These are phyloP conservation scores for Cerastis rubricosa DNA, from an alignment of 2,888 invertebrate genomes.

Conservation along the genomic window DNA sequence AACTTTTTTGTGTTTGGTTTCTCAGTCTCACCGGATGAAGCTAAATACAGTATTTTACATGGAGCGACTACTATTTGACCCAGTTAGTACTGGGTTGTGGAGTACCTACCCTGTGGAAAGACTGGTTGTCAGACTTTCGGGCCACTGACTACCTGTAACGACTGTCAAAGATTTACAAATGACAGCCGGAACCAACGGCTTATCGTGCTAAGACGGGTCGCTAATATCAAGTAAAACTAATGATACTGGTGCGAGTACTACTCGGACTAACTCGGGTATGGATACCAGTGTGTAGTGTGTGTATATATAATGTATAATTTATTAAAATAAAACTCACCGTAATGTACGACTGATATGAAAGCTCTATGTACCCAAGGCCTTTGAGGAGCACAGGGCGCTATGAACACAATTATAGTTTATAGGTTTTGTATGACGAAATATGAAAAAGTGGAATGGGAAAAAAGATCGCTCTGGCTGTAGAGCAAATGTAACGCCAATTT, in stretches of 20 bases:
- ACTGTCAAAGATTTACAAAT: too few species aligned
- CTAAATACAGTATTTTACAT: too few species aligned
- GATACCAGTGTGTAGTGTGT: not conserved
- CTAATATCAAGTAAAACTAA: too few species aligned
- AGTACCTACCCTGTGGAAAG: too few species aligned
- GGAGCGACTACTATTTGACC: too few species aligned
- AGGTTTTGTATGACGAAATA: not conserved
- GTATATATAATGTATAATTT: not conserved
- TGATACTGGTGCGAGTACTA: not conserved
- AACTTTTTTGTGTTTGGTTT: too few species aligned
- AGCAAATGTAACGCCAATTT: not conserved
- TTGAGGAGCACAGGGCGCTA: conserved; percentile 75
- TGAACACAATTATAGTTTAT: conserved; percentile 18
- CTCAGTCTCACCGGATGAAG: too few species aligned
- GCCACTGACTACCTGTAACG: too few species aligned
- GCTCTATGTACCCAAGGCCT: conserved; percentile 71
- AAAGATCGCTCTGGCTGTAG: not conserved
- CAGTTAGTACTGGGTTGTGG: too few species aligned
- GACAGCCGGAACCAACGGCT: too few species aligned
- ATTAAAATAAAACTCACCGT: conserved; percentile 45
- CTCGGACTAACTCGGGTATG: not conserved
- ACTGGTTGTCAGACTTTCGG: too few species aligned
- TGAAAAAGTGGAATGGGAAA: not conserved
- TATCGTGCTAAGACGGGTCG: too few species aligned
- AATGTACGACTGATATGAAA: conserved; percentile 75